Evolutionary conservation across 2,888 invertebrate species (phyloP).

Genomic region (Cephus rjabovi): DNA sequence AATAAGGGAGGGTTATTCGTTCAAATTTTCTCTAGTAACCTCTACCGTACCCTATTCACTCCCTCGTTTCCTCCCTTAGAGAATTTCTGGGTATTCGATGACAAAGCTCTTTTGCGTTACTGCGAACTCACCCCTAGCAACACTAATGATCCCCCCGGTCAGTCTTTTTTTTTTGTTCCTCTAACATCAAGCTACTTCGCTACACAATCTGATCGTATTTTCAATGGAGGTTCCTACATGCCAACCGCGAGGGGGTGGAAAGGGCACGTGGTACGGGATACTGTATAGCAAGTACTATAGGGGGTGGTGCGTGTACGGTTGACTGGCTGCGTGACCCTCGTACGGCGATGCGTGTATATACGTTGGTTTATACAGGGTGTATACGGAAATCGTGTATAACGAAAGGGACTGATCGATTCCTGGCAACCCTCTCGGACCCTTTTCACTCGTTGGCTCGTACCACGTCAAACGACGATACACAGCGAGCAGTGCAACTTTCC

Average conservation of each 20-base stretch:
- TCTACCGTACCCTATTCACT: not conserved
- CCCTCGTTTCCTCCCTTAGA: not conserved
- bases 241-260: not conserved
- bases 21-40: not conserved
- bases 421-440: not conserved
- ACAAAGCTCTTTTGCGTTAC: not conserved
- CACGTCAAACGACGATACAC: not conserved
- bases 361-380: not conserved
- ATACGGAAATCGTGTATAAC: not conserved
- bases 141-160: not conserved
- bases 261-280: not conserved
- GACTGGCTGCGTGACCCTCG: not conserved
- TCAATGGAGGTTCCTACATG: not conserved
- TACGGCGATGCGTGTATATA: not conserved
- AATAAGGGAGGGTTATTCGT: not conserved
- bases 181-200: not conserved
- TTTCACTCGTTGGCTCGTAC: not conserved
- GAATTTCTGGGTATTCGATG: not conserved
- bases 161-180: not conserved
- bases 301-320: not conserved
- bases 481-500: not conserved
- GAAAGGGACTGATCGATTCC: not conserved
- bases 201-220: not conserved
- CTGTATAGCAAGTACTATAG: not conserved
- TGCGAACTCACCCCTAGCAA: not conserved